Evolutionary conservation across 2,797 vertebrate species (phyloP), one percentile per base, ranked within the genome.

Genomic region (Molossus molossus): DNA sequence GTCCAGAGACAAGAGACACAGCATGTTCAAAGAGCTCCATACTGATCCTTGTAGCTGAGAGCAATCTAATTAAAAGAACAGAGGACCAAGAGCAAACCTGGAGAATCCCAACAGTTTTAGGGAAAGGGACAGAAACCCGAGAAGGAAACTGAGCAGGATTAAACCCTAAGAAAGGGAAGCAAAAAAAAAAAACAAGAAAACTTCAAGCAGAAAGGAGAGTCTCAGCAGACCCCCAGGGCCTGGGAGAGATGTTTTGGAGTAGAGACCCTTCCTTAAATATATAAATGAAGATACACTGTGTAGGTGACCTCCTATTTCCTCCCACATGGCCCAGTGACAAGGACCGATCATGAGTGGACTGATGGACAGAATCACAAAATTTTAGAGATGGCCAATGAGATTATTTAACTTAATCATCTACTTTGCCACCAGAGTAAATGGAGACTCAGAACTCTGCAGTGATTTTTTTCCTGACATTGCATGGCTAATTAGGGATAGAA

Each of bases 341-440:
- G 29, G 60, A 21, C 4, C 9, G 53, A 77, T 6, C 13, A 64
- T 27, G 77, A 48, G 27, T 55, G 45, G 77, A n/a, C 37, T 55
- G 17, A 62, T 14, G 69, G 55, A 70, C 29, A 27, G 60, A 95
- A 64, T 84, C 85, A 96, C 70, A 90, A 27, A 60, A 67, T 73
- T 67, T 85, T 57, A 82, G 76, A 80, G 48, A 48, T 10, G 48
- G 76, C n/a, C 62, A 20, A 18, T n/a, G 75, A 87, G n/a, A 77
- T 79, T 23, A 64, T 90, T 91, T 87, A n/a, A 81, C 84, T 45
- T 60, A 84, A 91, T 50, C 73, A 57, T 55, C 87, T 90, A 25
- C 79, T 91, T 94, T 97, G 88, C 81, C 91, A 83, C 50, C 23
- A 83, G 89, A 96, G 55, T 40, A 94, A 80, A 84, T 6, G 9